Evolutionary conservation across 2,888 invertebrate genomes (phyloP).

Genomic region (Eumerus sabulonum): DNA sequence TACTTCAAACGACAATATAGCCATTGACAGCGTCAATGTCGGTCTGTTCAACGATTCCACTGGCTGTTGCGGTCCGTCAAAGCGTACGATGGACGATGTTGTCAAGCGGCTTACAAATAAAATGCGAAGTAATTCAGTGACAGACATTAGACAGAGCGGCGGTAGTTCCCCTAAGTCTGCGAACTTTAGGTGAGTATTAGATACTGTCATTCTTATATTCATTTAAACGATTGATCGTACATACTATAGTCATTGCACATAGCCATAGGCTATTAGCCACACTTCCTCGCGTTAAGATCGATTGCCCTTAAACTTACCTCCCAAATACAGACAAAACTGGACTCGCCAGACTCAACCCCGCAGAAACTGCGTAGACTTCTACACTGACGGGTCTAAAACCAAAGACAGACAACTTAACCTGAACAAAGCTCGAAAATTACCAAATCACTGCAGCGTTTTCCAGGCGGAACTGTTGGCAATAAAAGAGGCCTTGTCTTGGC

Average conservation of each 20-base stretch:
- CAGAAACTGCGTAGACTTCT: too few species aligned
- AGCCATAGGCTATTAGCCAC: not conserved
- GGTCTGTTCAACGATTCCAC: conserved; percentile 12
- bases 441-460: too few species aligned
- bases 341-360: too few species aligned
- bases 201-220: not conserved
- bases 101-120: conserved; percentile 91
- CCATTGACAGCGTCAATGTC: conserved; percentile 68
- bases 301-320: too few species aligned
- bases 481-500: too few species aligned
- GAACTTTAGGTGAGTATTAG: conserved; percentile 52
- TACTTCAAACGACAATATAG: conserved; percentile 72
- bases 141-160: conserved; percentile 72
- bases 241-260: not conserved
- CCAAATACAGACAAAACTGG: too few species aligned
- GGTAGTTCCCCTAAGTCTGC: conserved; percentile 55
- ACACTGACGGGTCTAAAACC: too few species aligned
- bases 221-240: conserved; percentile 3
- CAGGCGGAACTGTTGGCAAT: too few species aligned
- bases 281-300: too few species aligned
- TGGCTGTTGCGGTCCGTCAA: conserved; percentile 73
- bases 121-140: conserved; percentile 88
- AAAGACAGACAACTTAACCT: too few species aligned
- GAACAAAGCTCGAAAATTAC: too few species aligned
- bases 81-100: conserved; percentile 95